phyloP scores from a whole-genome alignment of 2,113 vertebrate genomes.

The Bagarius yarrelli region DNA sequence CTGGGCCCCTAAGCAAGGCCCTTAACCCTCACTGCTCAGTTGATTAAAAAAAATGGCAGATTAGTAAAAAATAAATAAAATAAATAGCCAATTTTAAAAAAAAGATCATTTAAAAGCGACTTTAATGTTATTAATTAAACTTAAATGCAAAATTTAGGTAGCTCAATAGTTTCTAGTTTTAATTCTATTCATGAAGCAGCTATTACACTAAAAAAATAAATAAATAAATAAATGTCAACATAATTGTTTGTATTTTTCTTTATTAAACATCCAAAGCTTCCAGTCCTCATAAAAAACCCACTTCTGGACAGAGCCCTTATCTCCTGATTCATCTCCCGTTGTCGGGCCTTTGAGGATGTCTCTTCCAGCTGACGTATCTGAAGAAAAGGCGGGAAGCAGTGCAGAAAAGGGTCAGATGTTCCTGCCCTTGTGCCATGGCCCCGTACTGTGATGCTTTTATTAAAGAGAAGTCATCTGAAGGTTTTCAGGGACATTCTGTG shows the following conservation, averaged over 20 bases:
- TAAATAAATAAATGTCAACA: not conserved
- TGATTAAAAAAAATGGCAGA: too few species aligned
- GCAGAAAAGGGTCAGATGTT: constrained; percentile 73
- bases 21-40: too few species aligned
- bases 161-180: not conserved
- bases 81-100: not conserved
- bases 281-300: not conserved
- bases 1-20: too few species aligned
- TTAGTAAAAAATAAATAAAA: not conserved
- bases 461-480: constrained; percentile 78
- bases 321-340: not conserved
- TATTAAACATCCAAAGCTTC: not conserved
- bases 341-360: constrained; percentile 39
- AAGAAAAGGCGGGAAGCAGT: constrained; percentile 38
- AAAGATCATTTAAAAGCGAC: not conserved
- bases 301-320: constrained; percentile 13
- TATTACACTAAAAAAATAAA: not conserved
- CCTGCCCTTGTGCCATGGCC: constrained; percentile 65
- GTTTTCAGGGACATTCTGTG: constrained; percentile 80
- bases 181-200: too few species aligned
- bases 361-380: constrained; percentile 56
- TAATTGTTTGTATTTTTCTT: not conserved
- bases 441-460: constrained; percentile 56
- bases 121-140: too few species aligned
- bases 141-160: not conserved